phyloP scores from a whole-genome alignment of 23 tunicate genomes.

The Clavelina lepadiformis region DNA sequence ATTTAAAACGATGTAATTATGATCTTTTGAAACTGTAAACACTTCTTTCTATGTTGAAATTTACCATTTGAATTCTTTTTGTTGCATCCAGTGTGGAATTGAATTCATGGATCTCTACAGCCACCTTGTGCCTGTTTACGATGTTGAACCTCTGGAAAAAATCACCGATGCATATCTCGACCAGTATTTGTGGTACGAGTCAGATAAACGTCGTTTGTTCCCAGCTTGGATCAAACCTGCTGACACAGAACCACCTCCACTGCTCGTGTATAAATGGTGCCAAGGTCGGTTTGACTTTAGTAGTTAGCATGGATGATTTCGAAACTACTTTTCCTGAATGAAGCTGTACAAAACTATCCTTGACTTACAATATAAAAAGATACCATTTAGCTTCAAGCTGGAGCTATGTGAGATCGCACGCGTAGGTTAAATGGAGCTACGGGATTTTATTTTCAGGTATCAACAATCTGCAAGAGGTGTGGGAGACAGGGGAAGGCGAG shows the following conservation, averaged over 20 bases:
- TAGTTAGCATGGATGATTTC: too few species aligned
- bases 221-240: conserved; percentile 99
- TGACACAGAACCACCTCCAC: conserved; percentile 99
- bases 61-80: neutral
- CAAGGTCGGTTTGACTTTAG: conserved; percentile 84
- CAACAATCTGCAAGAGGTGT: conserved; percentile 97
- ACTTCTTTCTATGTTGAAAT: neutral
- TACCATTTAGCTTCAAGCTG: too few species aligned
- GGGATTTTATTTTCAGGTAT: too few species aligned
- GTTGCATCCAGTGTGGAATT: conserved; percentile 73
- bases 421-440: too few species aligned
- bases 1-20: neutral
- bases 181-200: conserved; percentile 99
- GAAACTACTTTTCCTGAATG: too few species aligned
- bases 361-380: too few species aligned
- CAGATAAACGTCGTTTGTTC: conserved; percentile 94
- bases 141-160: conserved; percentile 97
- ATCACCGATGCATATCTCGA: conserved; percentile 99
- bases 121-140: conserved; percentile 98
- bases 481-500: conserved; percentile 98
- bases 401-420: too few species aligned
- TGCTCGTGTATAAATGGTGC: conserved; percentile 97
- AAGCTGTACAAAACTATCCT: too few species aligned
- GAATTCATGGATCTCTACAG: conserved; percentile 99
- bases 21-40: neutral